Evolutionary conservation across 2,888 invertebrate species (phyloP).

Genomic region (Dolichomitus sp.): DNA sequence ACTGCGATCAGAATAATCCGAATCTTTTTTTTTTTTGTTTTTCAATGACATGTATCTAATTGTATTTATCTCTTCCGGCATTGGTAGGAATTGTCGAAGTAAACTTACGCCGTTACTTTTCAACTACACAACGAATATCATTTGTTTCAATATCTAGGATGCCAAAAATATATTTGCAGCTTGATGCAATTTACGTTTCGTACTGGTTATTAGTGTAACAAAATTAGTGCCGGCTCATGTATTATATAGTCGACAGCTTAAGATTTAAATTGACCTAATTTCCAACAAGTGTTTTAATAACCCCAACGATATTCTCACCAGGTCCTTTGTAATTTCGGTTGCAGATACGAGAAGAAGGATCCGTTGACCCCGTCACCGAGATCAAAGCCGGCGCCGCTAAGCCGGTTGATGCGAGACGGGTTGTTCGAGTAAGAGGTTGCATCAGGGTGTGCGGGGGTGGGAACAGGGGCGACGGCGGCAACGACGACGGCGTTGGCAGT

Average conservation of each 20-base stretch:
- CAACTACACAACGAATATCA: not conserved
- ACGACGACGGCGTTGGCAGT: constrained; percentile 53
- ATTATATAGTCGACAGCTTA: not conserved
- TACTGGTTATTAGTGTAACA: not conserved
- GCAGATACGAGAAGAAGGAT: constrained; percentile 59
- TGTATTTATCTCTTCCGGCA: too few species aligned
- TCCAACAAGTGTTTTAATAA: not conserved
- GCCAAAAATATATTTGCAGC: not conserved
- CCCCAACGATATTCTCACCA: constrained; percentile 21
- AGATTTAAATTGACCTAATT: not conserved
- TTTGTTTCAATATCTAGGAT: too few species aligned
- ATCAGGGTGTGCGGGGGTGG: constrained; percentile 52
- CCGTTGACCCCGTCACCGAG: constrained; percentile 57
- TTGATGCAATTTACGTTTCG: not conserved
- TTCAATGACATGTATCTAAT: too few species aligned
- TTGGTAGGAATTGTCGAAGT: too few species aligned
- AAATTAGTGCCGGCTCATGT: not conserved
- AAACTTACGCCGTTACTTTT: not conserved
- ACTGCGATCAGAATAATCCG: not conserved
- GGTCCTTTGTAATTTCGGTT: constrained; percentile 52
- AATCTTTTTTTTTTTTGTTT: not conserved
- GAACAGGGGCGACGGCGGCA: constrained; percentile 43
- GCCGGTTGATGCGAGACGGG: constrained; percentile 37
- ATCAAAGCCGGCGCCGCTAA: constrained; percentile 58
- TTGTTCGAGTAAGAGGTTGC: constrained; percentile 34